These are phyloP conservation scores for Trypoxylus dichotomus DNA, from an alignment of 1,140 invertebrate species.

Conservation along the genomic window DNA sequence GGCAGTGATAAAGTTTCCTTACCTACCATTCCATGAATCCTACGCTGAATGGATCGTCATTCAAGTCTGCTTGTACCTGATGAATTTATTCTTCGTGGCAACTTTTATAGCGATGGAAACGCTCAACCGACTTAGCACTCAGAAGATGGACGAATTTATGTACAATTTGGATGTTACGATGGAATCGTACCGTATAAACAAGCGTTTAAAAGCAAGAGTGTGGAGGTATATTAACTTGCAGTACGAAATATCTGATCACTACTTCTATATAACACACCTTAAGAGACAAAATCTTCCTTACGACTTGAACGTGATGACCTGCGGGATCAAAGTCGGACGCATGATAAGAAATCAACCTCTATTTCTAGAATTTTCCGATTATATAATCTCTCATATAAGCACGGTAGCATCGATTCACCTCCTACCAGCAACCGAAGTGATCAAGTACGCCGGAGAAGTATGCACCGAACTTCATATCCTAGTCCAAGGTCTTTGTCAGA, in stretches of 20 bases:
- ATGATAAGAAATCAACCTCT: slow-evolving; percentile 2
- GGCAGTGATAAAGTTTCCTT: neutral
- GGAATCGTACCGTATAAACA: neutral
- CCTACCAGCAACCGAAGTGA: slow-evolving; percentile 9
- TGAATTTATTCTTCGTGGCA: neutral
- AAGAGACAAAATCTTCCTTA: neutral
- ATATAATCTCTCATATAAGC: neutral
- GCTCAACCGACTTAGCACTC: neutral
- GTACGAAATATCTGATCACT: neutral
- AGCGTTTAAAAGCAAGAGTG: neutral
- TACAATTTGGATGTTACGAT: slow-evolving; percentile 8
- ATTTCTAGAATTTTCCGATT: neutral
- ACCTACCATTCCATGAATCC: neutral
- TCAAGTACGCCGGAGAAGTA: slow-evolving; percentile 31
- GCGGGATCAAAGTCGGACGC: neutral
- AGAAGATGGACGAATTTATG: neutral
- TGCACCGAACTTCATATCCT: slow-evolving; percentile 27
- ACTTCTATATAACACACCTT: neutral
- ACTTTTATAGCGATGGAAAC: neutral
- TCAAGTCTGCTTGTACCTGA: neutral
- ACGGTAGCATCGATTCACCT: neutral
- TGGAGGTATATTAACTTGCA: slow-evolving; percentile 27
- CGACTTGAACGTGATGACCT: neutral
- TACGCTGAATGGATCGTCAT: neutral
- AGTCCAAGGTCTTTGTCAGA: slow-evolving; percentile 1